A percentile compares a stretch with the other conserved stretches of the same genome.
Conservation (phyloP, 2,888 invertebrate genomes). For the Abrostola triplasia region DNA sequence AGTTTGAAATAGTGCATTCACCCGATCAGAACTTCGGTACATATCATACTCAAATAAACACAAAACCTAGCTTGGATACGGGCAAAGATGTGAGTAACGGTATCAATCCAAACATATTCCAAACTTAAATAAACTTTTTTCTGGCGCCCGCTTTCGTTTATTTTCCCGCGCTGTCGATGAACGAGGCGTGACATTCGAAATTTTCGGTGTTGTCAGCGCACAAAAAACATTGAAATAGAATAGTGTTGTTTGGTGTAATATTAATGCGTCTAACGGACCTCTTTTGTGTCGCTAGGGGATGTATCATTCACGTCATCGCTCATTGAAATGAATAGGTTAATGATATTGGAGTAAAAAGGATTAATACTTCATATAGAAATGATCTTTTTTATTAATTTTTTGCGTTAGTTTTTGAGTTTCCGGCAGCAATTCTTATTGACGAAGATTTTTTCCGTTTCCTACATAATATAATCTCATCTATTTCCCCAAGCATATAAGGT, state of each 20-base stretch:
- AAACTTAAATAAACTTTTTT: constrained; percentile 79
- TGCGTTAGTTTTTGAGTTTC: constrained; percentile 34
- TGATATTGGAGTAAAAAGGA: constrained; percentile 73
- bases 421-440: constrained; percentile 9
- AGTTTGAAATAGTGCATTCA: neutral
- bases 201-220: constrained; percentile 73
- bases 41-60: constrained; percentile 33
- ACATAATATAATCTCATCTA: neutral
- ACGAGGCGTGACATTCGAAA: constrained; percentile 87
- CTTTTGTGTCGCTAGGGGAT: constrained; percentile 76
- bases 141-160: constrained; percentile 77
- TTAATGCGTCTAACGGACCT: constrained; percentile 85
- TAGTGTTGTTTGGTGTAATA: constrained; percentile 80
- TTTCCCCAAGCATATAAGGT: neutral
- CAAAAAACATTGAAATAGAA: constrained; percentile 67
- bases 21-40: constrained; percentile 26
- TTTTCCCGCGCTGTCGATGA: constrained; percentile 82
- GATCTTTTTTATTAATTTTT: constrained; percentile 25
- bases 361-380: constrained; percentile 58
- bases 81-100: constrained; percentile 80
- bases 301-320: constrained; percentile 72
- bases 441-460: neutral
- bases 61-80: constrained; percentile 51
- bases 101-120: constrained; percentile 73
- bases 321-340: constrained; percentile 69